phyloP scores from a whole-genome alignment of 1,140 invertebrate genomes.

The Solenopsis invicta region DNA sequence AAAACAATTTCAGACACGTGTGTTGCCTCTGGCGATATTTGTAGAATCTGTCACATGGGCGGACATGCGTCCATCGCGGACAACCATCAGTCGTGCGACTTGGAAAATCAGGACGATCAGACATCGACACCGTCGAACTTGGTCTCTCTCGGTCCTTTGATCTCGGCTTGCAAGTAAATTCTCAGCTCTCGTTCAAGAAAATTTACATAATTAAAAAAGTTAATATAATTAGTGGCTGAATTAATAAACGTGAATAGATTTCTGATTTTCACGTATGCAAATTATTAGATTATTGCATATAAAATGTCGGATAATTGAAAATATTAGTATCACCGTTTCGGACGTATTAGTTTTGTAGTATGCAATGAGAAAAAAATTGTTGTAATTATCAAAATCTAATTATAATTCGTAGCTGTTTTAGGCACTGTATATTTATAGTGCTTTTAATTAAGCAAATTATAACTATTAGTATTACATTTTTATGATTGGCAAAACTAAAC shows the following conservation, averaged over 20 bases:
- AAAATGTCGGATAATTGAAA: no score
- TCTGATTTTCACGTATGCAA: not conserved
- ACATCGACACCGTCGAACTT: constrained; percentile 74
- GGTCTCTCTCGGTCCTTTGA: constrained; percentile 79
- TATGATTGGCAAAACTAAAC: no score
- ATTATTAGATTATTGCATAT: no score
- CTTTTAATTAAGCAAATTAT: no score
- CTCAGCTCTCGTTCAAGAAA: not conserved
- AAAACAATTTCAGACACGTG: constrained; percentile 57
- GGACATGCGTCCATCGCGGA: constrained; percentile 68
- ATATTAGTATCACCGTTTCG: no score
- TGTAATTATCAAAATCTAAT: no score
- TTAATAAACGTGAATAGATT: not conserved
- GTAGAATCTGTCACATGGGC: constrained; percentile 85
- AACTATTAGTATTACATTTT: no score
- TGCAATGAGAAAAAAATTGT: no score
- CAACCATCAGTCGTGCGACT: constrained; percentile 66
- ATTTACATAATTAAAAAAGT: not conserved
- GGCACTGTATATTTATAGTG: no score
- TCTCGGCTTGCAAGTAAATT: constrained; percentile 84
- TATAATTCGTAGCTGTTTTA: no score
- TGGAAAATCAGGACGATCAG: constrained; percentile 57
- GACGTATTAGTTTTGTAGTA: no score
- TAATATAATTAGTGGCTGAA: not conserved
- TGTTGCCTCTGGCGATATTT: constrained; percentile 79